Percentiles rank a stretch among this genome's conserved stretches.
Evolutionary conservation across 1,140 invertebrate genomes (phyloP).

Genomic region (Aphelinus atriplicis): DNA sequence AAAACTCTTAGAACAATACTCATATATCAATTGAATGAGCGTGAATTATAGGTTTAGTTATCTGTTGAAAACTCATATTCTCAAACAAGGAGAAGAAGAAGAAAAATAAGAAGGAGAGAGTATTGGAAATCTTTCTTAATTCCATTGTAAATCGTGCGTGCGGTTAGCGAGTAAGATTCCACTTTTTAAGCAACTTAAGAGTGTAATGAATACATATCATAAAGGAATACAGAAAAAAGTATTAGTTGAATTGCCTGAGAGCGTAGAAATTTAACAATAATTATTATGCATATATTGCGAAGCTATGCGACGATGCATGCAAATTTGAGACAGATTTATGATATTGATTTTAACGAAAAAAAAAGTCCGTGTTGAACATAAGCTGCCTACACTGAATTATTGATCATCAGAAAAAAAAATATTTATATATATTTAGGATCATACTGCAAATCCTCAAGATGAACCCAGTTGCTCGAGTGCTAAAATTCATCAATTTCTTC

Average conservation of each 20-base stretch:
- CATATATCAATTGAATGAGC: too few relatives aligned
- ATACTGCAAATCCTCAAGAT: too few relatives aligned
- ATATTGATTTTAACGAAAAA: too few relatives aligned
- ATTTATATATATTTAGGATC: too few relatives aligned
- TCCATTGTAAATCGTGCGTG: constrained; percentile 43
- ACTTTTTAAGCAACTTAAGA: constrained; percentile 59
- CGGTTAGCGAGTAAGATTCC: constrained; percentile 57
- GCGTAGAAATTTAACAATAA: constrained; percentile 60
- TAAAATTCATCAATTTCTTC: too few relatives aligned
- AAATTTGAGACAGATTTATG: constrained; percentile 50
- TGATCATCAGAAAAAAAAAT: too few relatives aligned
- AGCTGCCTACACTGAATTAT: too few relatives aligned
- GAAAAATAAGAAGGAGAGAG: constrained; percentile 21
- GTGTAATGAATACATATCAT: constrained; percentile 66
- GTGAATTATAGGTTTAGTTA: not conserved
- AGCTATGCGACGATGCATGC: constrained; percentile 53
- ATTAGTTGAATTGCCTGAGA: constrained; percentile 65
- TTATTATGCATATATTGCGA: constrained; percentile 50
- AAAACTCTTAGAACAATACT: too few relatives aligned
- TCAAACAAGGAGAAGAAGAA: constrained; percentile 5
- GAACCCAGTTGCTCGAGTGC: too few relatives aligned
- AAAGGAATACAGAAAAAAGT: constrained; percentile 46
- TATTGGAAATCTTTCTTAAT: constrained; percentile 7
- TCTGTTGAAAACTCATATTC: constrained; percentile 6
- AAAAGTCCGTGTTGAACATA: too few relatives aligned